Evolutionary conservation across 2,797 vertebrate species (phyloP).

Genomic region (Melanotaenia parkinsoni): DNA sequence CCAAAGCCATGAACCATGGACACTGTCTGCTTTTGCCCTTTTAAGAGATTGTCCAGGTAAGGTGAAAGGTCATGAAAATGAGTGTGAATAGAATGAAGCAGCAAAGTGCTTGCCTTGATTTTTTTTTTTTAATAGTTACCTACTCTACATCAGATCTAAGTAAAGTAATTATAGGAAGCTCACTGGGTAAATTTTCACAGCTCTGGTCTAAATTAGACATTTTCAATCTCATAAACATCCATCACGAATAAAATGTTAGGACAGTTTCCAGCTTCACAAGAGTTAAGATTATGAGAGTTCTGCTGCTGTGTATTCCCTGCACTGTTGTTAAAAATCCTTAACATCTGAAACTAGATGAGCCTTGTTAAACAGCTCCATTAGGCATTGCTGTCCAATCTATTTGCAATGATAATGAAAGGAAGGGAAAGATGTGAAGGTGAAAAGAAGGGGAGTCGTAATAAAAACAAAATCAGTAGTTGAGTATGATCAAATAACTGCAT

Average conservation of each 20-base stretch:
- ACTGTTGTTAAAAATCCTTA: background rate
- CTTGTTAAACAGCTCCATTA: background rate
- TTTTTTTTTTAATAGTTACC: too few relatives aligned
- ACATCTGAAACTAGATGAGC: background rate
- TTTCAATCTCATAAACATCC: background rate
- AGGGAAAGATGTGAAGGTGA: too few relatives aligned
- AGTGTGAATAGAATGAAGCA: too few relatives aligned
- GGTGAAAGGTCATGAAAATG: too few relatives aligned
- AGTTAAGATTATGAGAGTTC: background rate
- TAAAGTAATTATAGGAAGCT: background rate
- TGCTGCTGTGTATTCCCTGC: background rate
- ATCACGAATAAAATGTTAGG: too few relatives aligned
- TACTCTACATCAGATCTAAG: too few relatives aligned
- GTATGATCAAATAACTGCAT: background rate
- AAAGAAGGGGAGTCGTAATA: background rate
- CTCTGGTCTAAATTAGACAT: background rate
- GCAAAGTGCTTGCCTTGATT: too few relatives aligned
- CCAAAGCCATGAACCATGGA: background rate
- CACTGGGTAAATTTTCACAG: background rate
- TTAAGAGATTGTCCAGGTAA: background rate
- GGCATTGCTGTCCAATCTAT: background rate
- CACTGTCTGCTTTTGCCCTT: too few relatives aligned
- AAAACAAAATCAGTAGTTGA: background rate
- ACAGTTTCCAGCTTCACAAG: background rate
- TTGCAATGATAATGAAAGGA: background rate